Evolutionary conservation across 2,797 vertebrate species (phyloP).

Genomic region (Neosilurus mollespiculum): DNA sequence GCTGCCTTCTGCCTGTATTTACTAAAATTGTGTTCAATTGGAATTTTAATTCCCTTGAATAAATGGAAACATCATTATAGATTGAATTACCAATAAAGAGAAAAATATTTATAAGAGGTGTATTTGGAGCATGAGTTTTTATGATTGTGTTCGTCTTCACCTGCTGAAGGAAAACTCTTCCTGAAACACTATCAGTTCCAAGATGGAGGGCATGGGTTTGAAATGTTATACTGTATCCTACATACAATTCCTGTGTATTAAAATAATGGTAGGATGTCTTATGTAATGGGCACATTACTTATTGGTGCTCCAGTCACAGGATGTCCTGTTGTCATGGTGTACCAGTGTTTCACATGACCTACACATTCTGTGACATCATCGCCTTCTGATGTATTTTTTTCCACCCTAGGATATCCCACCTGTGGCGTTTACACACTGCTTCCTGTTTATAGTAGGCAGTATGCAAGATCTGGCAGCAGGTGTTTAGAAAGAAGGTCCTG

Average conservation of each 20-base stretch:
- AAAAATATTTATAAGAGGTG: conserved; percentile 58
- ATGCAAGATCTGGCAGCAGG: background rate
- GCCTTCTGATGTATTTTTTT: no score
- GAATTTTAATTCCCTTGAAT: conserved; percentile 18
- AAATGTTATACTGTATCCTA: no score
- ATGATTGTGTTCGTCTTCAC: background rate
- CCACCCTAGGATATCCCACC: no score
- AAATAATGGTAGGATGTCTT: no score
- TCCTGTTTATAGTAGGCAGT: background rate
- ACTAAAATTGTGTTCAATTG: conserved; percentile 18
- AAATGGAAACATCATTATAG: conserved; percentile 36
- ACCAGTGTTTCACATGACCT: no score
- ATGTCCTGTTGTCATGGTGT: no score
- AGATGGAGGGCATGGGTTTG: background rate
- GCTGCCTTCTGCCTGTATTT: conserved; percentile 37
- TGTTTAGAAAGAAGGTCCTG: no score
- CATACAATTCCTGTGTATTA: no score
- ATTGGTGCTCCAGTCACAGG: no score
- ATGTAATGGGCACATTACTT: no score
- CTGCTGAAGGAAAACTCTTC: background rate
- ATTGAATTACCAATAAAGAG: conserved; percentile 55
- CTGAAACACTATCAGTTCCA: background rate
- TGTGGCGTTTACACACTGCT: no score
- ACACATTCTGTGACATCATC: no score
- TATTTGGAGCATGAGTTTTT: conserved; percentile 5